A percentile compares a stretch with the other conserved stretches of the same genome.
Conservation (phyloP, 2,888 invertebrate genomes). For the Agrotis segetum region DNA sequence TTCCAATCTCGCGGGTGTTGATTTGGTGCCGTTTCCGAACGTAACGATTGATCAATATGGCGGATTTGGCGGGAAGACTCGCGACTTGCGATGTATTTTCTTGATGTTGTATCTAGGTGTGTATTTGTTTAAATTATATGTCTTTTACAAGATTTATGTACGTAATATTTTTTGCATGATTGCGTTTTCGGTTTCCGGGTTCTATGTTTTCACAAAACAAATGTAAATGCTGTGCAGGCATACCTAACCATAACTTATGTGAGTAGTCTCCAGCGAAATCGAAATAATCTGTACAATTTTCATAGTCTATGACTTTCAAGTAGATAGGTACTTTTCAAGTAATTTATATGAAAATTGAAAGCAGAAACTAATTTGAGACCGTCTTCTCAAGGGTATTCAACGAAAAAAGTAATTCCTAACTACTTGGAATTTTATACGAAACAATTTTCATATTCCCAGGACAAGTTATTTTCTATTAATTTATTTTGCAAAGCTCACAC, state of each 20-base stretch:
- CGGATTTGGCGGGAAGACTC: conserved; percentile 67
- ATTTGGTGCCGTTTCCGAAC: conserved; percentile 79
- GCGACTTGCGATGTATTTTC: conserved; percentile 60
- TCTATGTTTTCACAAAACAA: conserved; percentile 4
- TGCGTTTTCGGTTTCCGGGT: conserved; percentile 30
- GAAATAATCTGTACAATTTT: conserved; percentile 5
- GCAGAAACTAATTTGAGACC: conserved; percentile 67
- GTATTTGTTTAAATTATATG: conserved; percentile 54
- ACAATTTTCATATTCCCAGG: conserved; percentile 4
- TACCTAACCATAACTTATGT: too few species aligned
- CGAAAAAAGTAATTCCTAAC: conserved; percentile 1
- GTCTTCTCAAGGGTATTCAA: conserved; percentile 39
- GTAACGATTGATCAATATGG: conserved; percentile 80
- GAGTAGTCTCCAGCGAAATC: neutral
- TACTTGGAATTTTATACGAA: neutral
- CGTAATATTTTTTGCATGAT: conserved; percentile 44
- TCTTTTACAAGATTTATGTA: conserved; percentile 54
- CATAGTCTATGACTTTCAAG: conserved; percentile 8
- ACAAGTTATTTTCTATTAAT: conserved; percentile 4
- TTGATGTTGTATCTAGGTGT: conserved; percentile 48
- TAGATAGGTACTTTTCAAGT: conserved; percentile 48
- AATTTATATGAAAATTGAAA: conserved; percentile 71
- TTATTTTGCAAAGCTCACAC: neutral
- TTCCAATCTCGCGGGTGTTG: conserved; percentile 83
- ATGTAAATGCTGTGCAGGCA: neutral